phyloP scores from a whole-genome alignment of 2,888 invertebrate species.

The Caenorhabditis sp. region DNA sequence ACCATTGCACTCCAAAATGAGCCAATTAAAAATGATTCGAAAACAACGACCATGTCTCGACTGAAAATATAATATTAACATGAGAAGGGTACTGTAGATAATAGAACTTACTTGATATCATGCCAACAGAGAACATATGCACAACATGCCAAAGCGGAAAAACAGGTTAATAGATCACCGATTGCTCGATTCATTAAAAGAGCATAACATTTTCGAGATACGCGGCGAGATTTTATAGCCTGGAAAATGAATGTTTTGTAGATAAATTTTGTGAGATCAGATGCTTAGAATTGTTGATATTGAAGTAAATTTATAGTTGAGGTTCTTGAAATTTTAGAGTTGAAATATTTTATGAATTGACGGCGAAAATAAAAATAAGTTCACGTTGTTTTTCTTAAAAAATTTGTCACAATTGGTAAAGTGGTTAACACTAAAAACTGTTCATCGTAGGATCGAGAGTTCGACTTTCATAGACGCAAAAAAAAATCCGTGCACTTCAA shows the following conservation, averaged over 20 bases:
- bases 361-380: no score
- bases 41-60: slow-evolving; percentile 60
- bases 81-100: background rate
- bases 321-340: no score
- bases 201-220: slow-evolving; percentile 67
- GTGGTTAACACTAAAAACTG: no score
- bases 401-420: no score
- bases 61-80: slow-evolving; percentile 40
- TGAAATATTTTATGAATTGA: no score
- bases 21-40: slow-evolving; percentile 64
- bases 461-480: no score
- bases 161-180: slow-evolving; percentile 65
- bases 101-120: slow-evolving; percentile 61
- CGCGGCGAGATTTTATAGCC: slow-evolving; percentile 63
- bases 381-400: no score
- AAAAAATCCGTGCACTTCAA: no score
- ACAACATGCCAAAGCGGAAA: slow-evolving; percentile 50
- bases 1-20: slow-evolving; percentile 66
- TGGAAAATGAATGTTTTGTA: slow-evolving; percentile 12
- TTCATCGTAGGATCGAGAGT: no score
- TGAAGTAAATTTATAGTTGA: no score
- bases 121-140: slow-evolving; percentile 56
- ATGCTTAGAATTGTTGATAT: no score
- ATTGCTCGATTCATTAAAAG: slow-evolving; percentile 67
- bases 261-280: background rate